Evolutionary conservation across 2,113 vertebrate species (phyloP).

Genomic region (Gambusia affinis): DNA sequence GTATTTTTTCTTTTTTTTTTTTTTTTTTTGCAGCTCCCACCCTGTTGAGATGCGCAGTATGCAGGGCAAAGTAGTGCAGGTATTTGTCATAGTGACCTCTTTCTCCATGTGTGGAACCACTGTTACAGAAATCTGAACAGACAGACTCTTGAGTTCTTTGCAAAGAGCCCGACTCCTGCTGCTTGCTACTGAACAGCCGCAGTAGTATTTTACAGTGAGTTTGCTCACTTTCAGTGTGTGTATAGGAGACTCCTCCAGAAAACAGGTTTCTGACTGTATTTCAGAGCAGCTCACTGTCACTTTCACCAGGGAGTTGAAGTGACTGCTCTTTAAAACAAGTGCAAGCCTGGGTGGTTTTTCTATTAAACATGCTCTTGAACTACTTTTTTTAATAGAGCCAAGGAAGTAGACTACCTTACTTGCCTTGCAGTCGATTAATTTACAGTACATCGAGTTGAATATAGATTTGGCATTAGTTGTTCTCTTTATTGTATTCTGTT

Average conservation of each 20-base stretch:
- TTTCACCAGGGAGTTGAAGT: neutral
- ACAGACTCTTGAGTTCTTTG: slow-evolving; percentile 36
- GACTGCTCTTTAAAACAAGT: slow-evolving; percentile 29
- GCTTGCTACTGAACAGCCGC: slow-evolving; percentile 36
- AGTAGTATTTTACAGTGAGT: slow-evolving; percentile 33
- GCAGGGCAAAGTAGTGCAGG: slow-evolving; percentile 51
- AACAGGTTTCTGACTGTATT: neutral
- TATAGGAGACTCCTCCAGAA: slow-evolving; percentile 6
- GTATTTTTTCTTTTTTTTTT: neutral
- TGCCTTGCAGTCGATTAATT: neutral
- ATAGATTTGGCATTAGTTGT: neutral
- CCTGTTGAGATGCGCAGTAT: slow-evolving; percentile 35
- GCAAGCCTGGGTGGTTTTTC: neutral
- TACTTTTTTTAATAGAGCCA: neutral
- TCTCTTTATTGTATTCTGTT: neutral
- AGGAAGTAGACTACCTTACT: neutral
- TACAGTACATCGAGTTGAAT: neutral
- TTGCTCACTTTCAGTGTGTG: neutral
- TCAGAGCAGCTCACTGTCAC: slow-evolving; percentile 5
- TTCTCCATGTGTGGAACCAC: slow-evolving; percentile 30
- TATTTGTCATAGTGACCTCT: slow-evolving; percentile 66
- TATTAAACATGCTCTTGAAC: neutral
- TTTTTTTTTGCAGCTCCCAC: neutral
- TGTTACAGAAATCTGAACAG: slow-evolving; percentile 31
- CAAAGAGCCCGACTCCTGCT: slow-evolving; percentile 15